A percentile compares a stretch with the other conserved stretches of the same genome.
Conservation (phyloP, 2,888 invertebrate genomes). For the Diarsia rubi region DNA sequence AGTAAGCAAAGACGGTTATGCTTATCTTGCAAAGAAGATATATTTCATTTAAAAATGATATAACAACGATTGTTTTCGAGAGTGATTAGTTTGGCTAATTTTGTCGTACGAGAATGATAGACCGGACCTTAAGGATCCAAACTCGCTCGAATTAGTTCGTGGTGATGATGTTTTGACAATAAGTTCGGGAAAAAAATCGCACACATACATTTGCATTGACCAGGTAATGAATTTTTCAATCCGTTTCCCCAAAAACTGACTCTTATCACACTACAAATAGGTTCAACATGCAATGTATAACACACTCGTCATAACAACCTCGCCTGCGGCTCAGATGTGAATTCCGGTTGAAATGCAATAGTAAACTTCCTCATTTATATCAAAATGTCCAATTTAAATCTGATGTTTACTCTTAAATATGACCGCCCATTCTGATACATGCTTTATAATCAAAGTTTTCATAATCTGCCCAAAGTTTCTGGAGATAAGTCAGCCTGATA, state of each 20-base stretch:
- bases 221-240: background rate
- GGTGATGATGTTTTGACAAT: background rate
- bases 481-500: background rate
- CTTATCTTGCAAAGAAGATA: background rate
- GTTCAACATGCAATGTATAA: too few relatives aligned
- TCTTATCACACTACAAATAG: too few relatives aligned
- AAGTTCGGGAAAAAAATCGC: background rate
- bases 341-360: too few relatives aligned
- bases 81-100: background rate
- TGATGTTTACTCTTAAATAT: background rate
- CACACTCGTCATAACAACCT: too few relatives aligned
- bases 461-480: background rate
- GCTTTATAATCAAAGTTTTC: background rate
- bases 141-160: background rate
- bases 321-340: too few relatives aligned
- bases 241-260: too few relatives aligned
- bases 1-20: constrained; percentile 12
- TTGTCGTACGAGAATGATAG: background rate
- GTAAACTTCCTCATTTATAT: too few relatives aligned
- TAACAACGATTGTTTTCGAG: background rate
- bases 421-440: background rate
- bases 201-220: background rate
- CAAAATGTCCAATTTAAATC: background rate
- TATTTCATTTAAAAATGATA: background rate
- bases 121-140: background rate